phyloP scores from a whole-genome alignment of 2,113 vertebrate genomes.

The Monopterus albus region DNA sequence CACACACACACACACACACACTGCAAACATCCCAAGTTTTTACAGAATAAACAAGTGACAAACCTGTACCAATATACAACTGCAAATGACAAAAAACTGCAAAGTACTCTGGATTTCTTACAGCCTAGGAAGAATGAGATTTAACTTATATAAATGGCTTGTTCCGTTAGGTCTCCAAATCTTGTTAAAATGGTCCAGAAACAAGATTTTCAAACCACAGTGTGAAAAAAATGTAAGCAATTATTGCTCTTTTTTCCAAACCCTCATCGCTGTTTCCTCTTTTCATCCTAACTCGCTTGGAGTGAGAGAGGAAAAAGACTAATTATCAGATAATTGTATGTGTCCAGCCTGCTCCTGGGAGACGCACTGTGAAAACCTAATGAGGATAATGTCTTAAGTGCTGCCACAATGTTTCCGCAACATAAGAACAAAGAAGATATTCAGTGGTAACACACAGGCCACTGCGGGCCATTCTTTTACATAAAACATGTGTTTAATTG shows the following conservation, averaged over 20 bases:
- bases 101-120: not conserved
- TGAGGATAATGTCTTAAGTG: constrained; percentile 60
- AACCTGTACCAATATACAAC: too few relatives aligned
- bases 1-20: too few relatives aligned
- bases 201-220: too few relatives aligned
- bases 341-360: constrained; percentile 25
- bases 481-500: constrained; percentile 69
- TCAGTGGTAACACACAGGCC: constrained; percentile 44
- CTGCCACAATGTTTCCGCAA: constrained; percentile 46
- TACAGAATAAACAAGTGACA: too few relatives aligned
- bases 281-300: not conserved
- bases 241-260: too few relatives aligned
- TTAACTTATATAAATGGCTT: too few relatives aligned
- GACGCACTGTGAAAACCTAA: constrained; percentile 47
- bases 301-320: not conserved
- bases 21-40: too few relatives aligned
- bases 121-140: too few relatives aligned
- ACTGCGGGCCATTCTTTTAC: constrained; percentile 50
- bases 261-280: not conserved
- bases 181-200: not conserved
- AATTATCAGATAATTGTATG: constrained; percentile 33
- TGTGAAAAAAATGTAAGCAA: too few relatives aligned
- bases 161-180: not conserved
- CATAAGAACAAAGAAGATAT: constrained; percentile 51
- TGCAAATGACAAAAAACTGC: too few relatives aligned